Percentiles rank a stretch among this genome's conserved stretches.
Conservation (phyloP, 2,797 vertebrate species). For the Caiman crocodilus region DNA sequence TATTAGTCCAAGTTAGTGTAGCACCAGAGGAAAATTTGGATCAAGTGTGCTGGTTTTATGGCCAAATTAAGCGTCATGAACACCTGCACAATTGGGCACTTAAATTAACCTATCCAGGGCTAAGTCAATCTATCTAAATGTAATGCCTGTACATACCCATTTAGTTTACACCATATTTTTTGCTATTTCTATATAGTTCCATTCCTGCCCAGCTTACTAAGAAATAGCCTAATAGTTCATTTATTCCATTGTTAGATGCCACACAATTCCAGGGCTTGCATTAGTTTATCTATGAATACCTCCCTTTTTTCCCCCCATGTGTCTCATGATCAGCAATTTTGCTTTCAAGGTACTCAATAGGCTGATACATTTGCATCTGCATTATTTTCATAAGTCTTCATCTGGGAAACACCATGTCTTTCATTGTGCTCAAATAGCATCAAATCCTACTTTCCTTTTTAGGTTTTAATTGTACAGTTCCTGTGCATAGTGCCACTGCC, state of each 20-base stretch:
- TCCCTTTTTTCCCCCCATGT: conserved; percentile 36
- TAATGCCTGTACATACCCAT: not conserved
- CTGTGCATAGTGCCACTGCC: conserved; percentile 42
- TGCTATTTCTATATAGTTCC: not conserved
- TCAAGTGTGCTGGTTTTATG: too few species aligned
- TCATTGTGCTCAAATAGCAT: conserved; percentile 10
- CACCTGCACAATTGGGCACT: too few species aligned
- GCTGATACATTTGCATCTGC: conserved; percentile 66
- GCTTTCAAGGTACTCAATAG: conserved; percentile 63
- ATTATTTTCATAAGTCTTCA: conserved; percentile 42
- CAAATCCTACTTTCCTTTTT: conserved; percentile 55
- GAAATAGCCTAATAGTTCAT: conserved; percentile 35
- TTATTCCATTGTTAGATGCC: conserved; percentile 22
- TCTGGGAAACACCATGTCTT: conserved; percentile 35
- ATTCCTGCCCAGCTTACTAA: not conserved
- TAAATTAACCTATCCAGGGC: too few species aligned
- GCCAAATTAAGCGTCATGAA: too few species aligned
- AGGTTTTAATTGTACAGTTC: conserved; percentile 55
- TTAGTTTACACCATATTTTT: not conserved
- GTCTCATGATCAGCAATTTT: conserved; percentile 61
- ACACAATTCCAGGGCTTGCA: conserved; percentile 25
- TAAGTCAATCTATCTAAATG: too few species aligned
- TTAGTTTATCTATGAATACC: conserved; percentile 53
- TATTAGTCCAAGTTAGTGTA: too few species aligned
- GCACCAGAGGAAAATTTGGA: too few species aligned